phyloP scores from a whole-genome alignment of 1,140 invertebrate species.

The Mercenaria mercenaria region DNA sequence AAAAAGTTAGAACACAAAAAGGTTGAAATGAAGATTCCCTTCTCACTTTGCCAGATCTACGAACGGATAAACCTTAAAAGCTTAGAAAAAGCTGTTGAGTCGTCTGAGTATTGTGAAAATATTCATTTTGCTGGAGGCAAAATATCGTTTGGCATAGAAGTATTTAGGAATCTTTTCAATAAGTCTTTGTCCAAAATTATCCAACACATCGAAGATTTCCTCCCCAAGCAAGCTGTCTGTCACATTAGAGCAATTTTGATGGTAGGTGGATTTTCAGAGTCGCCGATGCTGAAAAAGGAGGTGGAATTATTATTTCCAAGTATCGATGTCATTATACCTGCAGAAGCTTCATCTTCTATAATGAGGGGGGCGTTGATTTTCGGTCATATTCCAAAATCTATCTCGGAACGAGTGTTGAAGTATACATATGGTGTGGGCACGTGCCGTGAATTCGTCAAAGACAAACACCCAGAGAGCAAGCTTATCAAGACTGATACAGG shows the following conservation, averaged over 20 bases:
- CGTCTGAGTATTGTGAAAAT: not conserved
- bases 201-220: not conserved
- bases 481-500: not conserved
- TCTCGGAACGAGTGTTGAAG: not conserved
- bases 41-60: too few relatives aligned
- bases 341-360: not conserved
- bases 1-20: not conserved
- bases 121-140: not conserved
- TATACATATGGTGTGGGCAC: not conserved
- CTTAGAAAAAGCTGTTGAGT: not conserved
- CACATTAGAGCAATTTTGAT: not conserved
- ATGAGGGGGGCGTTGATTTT: constrained; percentile 2
- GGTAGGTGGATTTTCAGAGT: constrained; percentile 44
- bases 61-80: not conserved
- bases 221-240: not conserved
- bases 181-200: not conserved
- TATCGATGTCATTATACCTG: not conserved
- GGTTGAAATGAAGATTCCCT: not conserved
- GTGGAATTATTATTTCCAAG: not conserved
- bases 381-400: not conserved
- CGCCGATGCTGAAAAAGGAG: not conserved
- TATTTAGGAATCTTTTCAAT: not conserved
- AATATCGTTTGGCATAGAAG: not conserved
- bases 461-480: not conserved
- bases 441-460: not conserved